These are phyloP conservation scores for Conops quadrifasciatus DNA, from an alignment of 2,888 invertebrate species.

Conservation along the genomic window DNA sequence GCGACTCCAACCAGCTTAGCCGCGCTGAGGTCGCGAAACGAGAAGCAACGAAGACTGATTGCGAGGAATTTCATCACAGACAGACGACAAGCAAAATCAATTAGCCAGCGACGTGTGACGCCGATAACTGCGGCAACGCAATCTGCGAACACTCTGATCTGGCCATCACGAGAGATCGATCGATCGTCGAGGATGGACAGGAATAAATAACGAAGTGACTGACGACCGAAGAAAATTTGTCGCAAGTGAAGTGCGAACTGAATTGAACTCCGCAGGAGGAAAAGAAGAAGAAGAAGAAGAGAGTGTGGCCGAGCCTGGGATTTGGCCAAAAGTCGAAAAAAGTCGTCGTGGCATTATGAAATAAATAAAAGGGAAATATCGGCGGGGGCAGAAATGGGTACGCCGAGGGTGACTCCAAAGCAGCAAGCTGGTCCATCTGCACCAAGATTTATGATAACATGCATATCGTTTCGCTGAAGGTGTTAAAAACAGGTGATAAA, in stretches of 20 bases:
- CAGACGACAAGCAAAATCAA: conserved; percentile 66
- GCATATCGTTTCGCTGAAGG: no score
- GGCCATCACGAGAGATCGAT: conserved; percentile 9
- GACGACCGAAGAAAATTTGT: background rate
- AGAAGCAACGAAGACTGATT: conserved; percentile 30
- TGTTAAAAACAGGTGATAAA: no score
- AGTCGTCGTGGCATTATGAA: no score
- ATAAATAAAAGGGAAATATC: no score
- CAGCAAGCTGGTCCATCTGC: no score
- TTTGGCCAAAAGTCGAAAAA: no score
- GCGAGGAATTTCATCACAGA: conserved; percentile 38
- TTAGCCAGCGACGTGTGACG: conserved; percentile 66
- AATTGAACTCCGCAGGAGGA: conserved; percentile 47
- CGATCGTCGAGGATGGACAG: background rate
- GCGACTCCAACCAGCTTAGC: background rate
- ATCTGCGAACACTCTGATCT: background rate
- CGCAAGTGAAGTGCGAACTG: conserved; percentile 24
- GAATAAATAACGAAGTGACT: background rate
- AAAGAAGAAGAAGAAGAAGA: background rate
- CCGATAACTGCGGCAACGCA: conserved; percentile 58
- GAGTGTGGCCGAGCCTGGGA: background rate
- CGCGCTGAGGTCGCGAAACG: conserved; percentile 1
- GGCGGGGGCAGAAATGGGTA: no score
- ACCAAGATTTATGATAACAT: no score
- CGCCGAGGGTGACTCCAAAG: no score